Conservation (phyloP, 1,140 invertebrate genomes). For the Leptopilina boulardi region DNA sequence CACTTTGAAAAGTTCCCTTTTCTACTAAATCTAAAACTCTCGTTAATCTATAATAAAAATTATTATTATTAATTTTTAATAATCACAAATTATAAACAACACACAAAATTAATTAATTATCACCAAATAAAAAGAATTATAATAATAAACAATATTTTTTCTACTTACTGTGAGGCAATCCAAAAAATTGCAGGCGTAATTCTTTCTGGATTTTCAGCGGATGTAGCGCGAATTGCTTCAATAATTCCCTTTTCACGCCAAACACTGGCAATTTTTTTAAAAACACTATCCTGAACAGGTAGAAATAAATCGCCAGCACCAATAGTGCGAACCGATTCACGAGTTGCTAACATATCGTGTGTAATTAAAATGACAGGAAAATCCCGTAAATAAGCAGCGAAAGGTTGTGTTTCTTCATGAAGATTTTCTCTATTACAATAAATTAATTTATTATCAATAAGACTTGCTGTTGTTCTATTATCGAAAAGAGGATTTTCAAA, state of each 20-base stretch:
- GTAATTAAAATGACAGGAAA: constrained; percentile 67
- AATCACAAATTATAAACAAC: neutral
- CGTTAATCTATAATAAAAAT: constrained; percentile 56
- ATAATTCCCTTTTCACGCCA: constrained; percentile 78
- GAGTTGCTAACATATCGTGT: constrained; percentile 67
- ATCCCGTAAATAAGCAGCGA: constrained; percentile 61
- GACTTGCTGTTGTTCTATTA: constrained; percentile 55
- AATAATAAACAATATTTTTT: constrained; percentile 37
- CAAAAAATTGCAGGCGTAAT: constrained; percentile 66
- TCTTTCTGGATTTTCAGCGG: constrained; percentile 70
- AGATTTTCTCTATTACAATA: constrained; percentile 62
- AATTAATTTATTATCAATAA: constrained; percentile 50
- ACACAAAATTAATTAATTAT: neutral
- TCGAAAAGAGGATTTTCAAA: constrained; percentile 61
- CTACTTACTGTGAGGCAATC: constrained; percentile 64
- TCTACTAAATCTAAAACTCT: constrained; percentile 66
- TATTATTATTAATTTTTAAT: neutral
- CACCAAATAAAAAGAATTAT: neutral
- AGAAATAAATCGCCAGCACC: constrained; percentile 71
- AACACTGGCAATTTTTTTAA: constrained; percentile 70
- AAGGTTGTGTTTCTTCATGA: constrained; percentile 65
- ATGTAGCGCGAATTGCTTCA: constrained; percentile 75
- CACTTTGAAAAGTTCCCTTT: constrained; percentile 65
- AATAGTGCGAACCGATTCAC: constrained; percentile 67
- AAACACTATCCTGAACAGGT: constrained; percentile 71